These are phyloP conservation scores for Microctonus brassicae DNA, from an alignment of 2,888 invertebrate species.

Conservation along the genomic window DNA sequence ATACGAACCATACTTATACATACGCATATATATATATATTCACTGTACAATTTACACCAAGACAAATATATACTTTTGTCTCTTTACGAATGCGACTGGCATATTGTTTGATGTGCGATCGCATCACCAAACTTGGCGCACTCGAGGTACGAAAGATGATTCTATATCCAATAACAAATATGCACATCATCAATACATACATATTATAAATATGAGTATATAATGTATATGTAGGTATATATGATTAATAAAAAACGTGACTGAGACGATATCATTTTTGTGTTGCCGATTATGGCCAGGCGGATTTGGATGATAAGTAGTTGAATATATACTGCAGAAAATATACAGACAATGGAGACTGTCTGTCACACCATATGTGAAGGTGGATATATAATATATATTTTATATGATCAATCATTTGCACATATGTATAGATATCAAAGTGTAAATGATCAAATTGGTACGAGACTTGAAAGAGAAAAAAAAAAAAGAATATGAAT, in stretches of 20 bases:
- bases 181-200: slow-evolving; percentile 37
- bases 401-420: slow-evolving; percentile 25
- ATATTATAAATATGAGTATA: too few relatives aligned
- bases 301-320: slow-evolving; percentile 50
- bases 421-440: not conserved
- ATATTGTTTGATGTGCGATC: slow-evolving; percentile 58
- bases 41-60: too few relatives aligned
- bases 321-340: slow-evolving; percentile 43
- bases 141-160: slow-evolving; percentile 42
- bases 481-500: too few relatives aligned
- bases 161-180: slow-evolving; percentile 30
- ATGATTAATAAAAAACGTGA: slow-evolving; percentile 45
- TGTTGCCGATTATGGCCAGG: slow-evolving; percentile 42
- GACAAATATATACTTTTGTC: slow-evolving; percentile 9
- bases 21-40: not conserved
- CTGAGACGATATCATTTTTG: slow-evolving; percentile 30
- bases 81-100: slow-evolving; percentile 62
- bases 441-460: too few relatives aligned
- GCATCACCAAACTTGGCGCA: slow-evolving; percentile 60
- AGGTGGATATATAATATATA: not conserved
- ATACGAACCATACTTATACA: not conserved
- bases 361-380: slow-evolving; percentile 33
- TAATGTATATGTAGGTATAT: too few relatives aligned
- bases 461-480: too few relatives aligned
- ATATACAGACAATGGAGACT: slow-evolving; percentile 42